A percentile compares a stretch with the other conserved stretches of the same genome.
phyloP scores from a whole-genome alignment of 2,888 invertebrate genomes.

The Nemoura dubitans region DNA sequence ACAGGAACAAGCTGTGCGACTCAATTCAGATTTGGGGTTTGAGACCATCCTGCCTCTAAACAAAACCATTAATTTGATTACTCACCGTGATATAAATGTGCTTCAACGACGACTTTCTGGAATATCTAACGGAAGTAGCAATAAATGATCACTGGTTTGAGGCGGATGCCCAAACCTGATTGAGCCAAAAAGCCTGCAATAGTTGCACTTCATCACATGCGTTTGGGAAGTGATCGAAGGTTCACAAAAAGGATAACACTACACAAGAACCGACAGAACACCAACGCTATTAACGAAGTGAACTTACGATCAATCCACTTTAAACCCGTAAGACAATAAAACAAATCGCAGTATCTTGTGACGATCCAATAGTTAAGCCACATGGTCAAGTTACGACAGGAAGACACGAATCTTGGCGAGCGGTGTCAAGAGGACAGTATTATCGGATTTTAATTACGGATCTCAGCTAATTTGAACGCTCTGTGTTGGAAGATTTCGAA shows the following conservation, averaged over 20 bases:
- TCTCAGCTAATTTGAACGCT: not conserved
- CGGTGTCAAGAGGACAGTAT: too few species aligned
- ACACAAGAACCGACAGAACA: too few species aligned
- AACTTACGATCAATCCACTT: too few species aligned
- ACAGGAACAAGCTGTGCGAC: conserved; percentile 43
- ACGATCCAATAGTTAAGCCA: too few species aligned
- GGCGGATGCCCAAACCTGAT: conserved; percentile 34
- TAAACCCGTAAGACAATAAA: too few species aligned
- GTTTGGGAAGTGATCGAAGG: not conserved
- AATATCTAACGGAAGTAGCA: not conserved
- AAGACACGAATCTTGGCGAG: too few species aligned
- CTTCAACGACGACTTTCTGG: not conserved
- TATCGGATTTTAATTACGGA: too few species aligned
- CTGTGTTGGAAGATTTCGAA: too few species aligned
- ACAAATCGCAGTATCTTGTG: too few species aligned
- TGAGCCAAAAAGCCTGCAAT: not conserved
- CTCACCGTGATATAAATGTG: not conserved
- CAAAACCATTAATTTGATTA: not conserved
- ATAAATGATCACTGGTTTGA: not conserved
- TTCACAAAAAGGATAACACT: too few species aligned
- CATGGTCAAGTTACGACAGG: too few species aligned
- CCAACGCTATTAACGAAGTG: too few species aligned
- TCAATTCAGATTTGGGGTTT: conserved; percentile 38
- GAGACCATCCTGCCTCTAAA: not conserved
- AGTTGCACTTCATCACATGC: not conserved